A percentile compares a stretch with the other conserved stretches of the same genome.
Evolutionary conservation across 64 coral and sea anemone species (phyloP).

Genomic region (Anthopleura sola): DNA sequence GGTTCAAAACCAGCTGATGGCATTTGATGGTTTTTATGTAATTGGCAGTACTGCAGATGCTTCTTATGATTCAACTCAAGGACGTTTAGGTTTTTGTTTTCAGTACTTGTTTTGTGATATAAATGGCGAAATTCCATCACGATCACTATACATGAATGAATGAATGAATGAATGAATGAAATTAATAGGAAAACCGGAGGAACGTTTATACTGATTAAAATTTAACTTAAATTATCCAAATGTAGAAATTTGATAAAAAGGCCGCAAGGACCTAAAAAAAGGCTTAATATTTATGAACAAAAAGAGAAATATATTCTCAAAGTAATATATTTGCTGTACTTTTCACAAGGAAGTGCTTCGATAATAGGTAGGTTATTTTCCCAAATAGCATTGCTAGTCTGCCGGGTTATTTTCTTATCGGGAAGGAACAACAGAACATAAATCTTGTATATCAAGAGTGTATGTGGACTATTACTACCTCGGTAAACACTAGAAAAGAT

Average conservation of each 20-base stretch:
- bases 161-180: background rate
- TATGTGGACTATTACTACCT: background rate
- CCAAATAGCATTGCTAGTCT: too few relatives aligned
- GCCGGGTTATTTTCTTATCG: too few relatives aligned
- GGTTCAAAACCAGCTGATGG: background rate
- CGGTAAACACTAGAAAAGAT: background rate
- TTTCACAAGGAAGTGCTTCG: too few relatives aligned
- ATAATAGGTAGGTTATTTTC: too few relatives aligned
- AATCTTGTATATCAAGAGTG: background rate
- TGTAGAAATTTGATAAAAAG: background rate
- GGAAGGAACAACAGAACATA: background rate
- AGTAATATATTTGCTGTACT: too few relatives aligned
- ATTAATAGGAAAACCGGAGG: background rate
- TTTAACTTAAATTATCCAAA: background rate
- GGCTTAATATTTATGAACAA: background rate
- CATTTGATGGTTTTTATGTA: background rate
- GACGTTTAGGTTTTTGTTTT: background rate
- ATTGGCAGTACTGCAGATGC: background rate
- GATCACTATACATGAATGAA: background rate
- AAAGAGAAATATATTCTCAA: background rate
- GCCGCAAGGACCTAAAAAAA: background rate
- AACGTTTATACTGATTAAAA: background rate
- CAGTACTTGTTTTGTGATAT: background rate
- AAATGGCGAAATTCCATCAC: background rate
- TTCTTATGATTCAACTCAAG: background rate